Conservation (phyloP, 2,797 vertebrate species). For the Nasua narica region DNA sequence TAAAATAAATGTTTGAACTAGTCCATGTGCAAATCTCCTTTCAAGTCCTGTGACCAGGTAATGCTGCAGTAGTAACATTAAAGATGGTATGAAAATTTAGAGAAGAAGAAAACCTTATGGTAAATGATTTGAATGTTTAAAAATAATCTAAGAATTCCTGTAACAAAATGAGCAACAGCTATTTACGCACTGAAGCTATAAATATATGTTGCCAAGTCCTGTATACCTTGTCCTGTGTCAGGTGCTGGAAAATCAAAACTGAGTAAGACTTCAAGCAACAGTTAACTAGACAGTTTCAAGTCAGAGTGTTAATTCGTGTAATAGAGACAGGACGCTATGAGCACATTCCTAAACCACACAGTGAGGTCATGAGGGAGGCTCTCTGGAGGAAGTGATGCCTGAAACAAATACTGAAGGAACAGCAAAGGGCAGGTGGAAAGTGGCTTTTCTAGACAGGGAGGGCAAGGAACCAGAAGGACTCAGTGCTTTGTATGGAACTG, state of each 20-base stretch:
- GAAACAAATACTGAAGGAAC: not conserved
- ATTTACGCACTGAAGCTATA: not conserved
- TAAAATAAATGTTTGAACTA: not conserved
- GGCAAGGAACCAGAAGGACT: accelerated
- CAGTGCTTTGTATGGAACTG: not conserved
- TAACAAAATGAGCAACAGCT: not conserved
- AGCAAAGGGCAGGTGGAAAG: not conserved
- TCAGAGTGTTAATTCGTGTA: not conserved
- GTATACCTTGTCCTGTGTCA: not conserved
- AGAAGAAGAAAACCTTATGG: not conserved
- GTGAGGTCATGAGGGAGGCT: not conserved
- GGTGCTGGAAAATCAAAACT: not conserved
- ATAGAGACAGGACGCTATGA: not conserved
- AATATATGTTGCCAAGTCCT: not conserved
- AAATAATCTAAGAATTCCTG: not conserved
- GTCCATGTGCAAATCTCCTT: not conserved
- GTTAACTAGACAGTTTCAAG: not conserved
- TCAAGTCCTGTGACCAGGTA: not conserved
- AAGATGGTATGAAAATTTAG: not conserved
- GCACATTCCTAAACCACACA: not conserved
- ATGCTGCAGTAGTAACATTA: not conserved
- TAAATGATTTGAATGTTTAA: not conserved
- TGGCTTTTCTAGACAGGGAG: not conserved
- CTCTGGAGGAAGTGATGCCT: not conserved
- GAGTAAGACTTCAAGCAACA: not conserved